Percentiles rank a stretch among this genome's conserved stretches.
Evolutionary conservation across 2,888 invertebrate species (phyloP).

Genomic region (Nymphalis c-album): DNA sequence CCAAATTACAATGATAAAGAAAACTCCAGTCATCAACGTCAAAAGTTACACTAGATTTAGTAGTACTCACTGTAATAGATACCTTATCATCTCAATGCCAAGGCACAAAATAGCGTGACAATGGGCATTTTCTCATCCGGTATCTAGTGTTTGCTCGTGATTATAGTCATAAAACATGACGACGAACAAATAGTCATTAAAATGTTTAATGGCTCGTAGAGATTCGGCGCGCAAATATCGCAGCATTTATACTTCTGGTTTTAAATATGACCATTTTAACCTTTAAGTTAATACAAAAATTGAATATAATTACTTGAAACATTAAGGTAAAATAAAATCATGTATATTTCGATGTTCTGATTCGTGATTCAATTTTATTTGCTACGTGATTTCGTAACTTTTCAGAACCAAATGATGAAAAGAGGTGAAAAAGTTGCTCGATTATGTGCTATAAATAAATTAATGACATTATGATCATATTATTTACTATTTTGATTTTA

Average conservation of each 20-base stretch:
- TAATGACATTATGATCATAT: too few relatives aligned
- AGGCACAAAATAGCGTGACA: slow-evolving; percentile 17
- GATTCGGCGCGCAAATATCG: slow-evolving; percentile 18
- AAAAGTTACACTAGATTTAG: slow-evolving; percentile 8
- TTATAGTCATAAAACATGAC: slow-evolving; percentile 27
- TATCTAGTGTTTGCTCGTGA: slow-evolving; percentile 26
- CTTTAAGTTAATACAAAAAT: neutral
- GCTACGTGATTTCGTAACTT: too few relatives aligned
- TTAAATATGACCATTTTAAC: neutral
- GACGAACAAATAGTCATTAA: slow-evolving; percentile 27
- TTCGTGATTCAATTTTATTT: too few relatives aligned
- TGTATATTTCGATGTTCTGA: neutral
- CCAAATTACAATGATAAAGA: slow-evolving; percentile 15
- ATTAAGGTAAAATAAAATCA: neutral
- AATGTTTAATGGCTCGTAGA: slow-evolving; percentile 22
- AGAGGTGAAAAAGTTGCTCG: too few relatives aligned
- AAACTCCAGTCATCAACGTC: slow-evolving; percentile 14
- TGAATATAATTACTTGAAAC: neutral
- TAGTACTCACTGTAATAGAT: slow-evolving; percentile 2
- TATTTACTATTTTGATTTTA: too few relatives aligned
- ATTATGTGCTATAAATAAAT: too few relatives aligned
- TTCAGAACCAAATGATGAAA: too few relatives aligned
- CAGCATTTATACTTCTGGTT: slow-evolving; percentile 4
- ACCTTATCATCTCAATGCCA: slow-evolving; percentile 4
- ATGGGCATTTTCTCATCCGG: slow-evolving; percentile 7